These are phyloP conservation scores for Pipistrellus pygmaeus DNA, from an alignment of 2,797 vertebrate genomes.

Conservation along the genomic window DNA sequence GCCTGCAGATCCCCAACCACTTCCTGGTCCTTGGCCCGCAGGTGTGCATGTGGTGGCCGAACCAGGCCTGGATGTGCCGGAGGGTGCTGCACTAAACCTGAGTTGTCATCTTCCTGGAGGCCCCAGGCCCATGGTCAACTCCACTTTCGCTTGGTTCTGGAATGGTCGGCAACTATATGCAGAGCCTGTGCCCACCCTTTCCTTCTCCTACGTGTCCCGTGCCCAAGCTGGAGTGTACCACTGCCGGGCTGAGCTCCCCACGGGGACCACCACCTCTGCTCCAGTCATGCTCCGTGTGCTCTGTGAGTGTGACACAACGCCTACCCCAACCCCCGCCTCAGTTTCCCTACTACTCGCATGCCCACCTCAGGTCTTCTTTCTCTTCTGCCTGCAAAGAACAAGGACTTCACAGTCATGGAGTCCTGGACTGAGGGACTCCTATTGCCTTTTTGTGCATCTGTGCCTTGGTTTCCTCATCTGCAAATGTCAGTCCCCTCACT, in stretches of 20 bases:
- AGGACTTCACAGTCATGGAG: background rate
- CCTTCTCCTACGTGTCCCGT: slow-evolving; percentile 67
- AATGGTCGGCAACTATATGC: slow-evolving; percentile 79
- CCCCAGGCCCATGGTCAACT: background rate
- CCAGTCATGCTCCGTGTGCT: slow-evolving; percentile 81
- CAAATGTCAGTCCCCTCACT: background rate
- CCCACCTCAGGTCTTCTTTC: background rate
- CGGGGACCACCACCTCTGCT: slow-evolving; percentile 69
- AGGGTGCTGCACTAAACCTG: slow-evolving; percentile 82
- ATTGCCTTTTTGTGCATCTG: background rate
- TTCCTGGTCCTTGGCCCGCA: slow-evolving; percentile 46
- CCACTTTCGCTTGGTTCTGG: slow-evolving; percentile 86
- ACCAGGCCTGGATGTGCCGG: slow-evolving; percentile 83
- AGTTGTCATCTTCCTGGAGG: slow-evolving; percentile 79
- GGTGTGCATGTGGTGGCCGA: slow-evolving; percentile 70
- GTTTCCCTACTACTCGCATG: background rate
- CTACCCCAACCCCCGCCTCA: background rate
- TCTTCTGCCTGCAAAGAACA: slow-evolving; percentile 8
- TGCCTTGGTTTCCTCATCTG: background rate
- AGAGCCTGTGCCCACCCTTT: background rate
- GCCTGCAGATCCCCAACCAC: background rate
- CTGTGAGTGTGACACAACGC: slow-evolving; percentile 83
- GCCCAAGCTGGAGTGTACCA: slow-evolving; percentile 84
- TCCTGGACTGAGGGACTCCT: background rate
- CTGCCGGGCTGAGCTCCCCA: slow-evolving; percentile 76